Base-by-base conservation (phyloP, 2,797 vertebrate species). In the Carduelis carduelis region DNA sequence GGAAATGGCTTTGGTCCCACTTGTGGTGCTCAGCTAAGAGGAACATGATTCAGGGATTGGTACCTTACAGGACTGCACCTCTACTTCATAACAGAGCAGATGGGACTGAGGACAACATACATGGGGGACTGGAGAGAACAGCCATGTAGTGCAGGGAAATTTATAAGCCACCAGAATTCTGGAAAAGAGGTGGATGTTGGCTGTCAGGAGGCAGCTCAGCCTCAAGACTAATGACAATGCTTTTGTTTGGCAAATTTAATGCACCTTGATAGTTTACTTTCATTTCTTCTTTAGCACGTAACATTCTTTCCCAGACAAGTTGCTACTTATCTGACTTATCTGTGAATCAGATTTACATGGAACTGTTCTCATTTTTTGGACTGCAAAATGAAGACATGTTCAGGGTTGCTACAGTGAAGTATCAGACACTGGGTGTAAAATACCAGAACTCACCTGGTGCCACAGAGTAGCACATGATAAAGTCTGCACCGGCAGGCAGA, bases 401-500 rank as follows among this genome's bases (percentile, higher is more conserved):
- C 53, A 63, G 34, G 14, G 8, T 43, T 63, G 14, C 83, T 77
- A 61, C 8, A 79, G 14, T 44, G 41, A 89, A 71, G 41, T 39
- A 34, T 28, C 35, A 52, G 72, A 27, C 18, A 64, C 3, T 3
- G 49, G 47, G 12, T 28, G 23, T 60, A 70, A 77, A 78, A 71
- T 26, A 35, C 0, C 9, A 35, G n/a, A 50, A 90, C 69, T 89
- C 81, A 99, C 99, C 99, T 98, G 99, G 98, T 0, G 99, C 99
- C 59, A 99, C 99, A 5, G 99, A 99, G 97, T 99, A 99, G 79
- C 99, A 99, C 99, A 99, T 99, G 95, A 99, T 97, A 83, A 99
- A 99, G 92, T 99, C 99, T 0, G 99, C 99, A 9, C 98, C 99
- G 2, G 99, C 98, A 16, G 99, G 99, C 60, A 99, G 97, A 1